These are phyloP conservation scores for Nyctereutes procyonoides DNA, from an alignment of 2,113 vertebrate species.

Conservation along the genomic window DNA sequence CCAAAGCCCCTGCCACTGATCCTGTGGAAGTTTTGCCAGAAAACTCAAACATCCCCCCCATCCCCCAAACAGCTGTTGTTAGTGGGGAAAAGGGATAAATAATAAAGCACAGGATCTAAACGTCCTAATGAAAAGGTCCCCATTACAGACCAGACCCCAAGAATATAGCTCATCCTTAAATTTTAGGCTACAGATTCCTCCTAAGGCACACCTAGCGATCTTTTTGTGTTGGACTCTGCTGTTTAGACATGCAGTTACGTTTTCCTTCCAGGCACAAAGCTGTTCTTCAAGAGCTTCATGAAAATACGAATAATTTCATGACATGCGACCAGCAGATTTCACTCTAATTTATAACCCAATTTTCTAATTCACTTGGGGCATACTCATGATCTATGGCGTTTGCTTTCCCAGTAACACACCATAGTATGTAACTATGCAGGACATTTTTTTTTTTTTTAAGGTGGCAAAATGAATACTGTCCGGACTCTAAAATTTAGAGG, in stretches of 20 bases:
- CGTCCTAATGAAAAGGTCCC: background rate
- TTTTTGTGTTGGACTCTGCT: background rate
- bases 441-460: background rate
- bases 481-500: background rate
- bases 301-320: background rate
- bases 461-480: background rate
- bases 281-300: slow-evolving; percentile 20
- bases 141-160: background rate
- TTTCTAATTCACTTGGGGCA: background rate
- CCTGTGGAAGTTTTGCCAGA: background rate
- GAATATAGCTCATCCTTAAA: background rate
- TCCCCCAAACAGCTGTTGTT: background rate
- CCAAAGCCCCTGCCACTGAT: background rate
- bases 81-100: background rate
- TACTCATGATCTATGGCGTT: background rate
- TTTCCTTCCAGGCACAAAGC: slow-evolving; percentile 34
- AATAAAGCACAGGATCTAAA: background rate
- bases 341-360: background rate
- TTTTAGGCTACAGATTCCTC: background rate
- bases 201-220: background rate
- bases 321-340: background rate
- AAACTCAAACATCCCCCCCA: background rate
- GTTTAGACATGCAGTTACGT: background rate
- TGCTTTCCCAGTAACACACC: background rate
- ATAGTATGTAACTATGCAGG: background rate